Evolutionary conservation across 1,140 invertebrate genomes (phyloP).

Genomic region (Heliconius hermathena): DNA sequence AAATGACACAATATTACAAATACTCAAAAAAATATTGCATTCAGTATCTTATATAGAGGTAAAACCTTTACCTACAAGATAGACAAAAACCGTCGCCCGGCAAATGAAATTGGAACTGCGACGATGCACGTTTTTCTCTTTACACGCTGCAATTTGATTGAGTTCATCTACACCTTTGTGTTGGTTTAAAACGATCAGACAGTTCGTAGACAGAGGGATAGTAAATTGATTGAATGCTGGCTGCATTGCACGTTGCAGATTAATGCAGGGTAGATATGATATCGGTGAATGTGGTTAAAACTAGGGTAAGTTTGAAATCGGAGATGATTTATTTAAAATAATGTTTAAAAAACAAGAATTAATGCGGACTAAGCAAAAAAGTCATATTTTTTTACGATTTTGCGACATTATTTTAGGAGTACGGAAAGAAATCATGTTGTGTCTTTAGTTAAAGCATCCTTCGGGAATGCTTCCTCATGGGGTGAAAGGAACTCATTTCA

Average conservation of each 20-base stretch:
- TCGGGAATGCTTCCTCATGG: too few species aligned
- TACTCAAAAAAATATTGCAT: background rate
- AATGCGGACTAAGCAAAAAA: too few species aligned
- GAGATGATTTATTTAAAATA: too few species aligned
- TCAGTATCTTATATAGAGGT: background rate
- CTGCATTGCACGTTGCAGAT: background rate
- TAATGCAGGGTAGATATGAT: background rate
- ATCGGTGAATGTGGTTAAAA: background rate
- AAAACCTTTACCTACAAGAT: slow-evolving; percentile 5
- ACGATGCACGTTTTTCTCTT: slow-evolving; percentile 67
- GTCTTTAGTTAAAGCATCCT: too few species aligned
- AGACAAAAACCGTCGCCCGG: slow-evolving; percentile 47
- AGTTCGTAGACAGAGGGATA: slow-evolving; percentile 11
- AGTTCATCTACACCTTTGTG: slow-evolving; percentile 59
- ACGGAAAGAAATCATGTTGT: too few species aligned
- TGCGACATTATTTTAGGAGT: too few species aligned
- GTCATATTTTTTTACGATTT: too few species aligned
- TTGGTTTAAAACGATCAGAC: slow-evolving; percentile 35
- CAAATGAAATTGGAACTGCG: slow-evolving; percentile 74
- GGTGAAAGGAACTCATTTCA: too few species aligned
- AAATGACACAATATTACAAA: background rate
- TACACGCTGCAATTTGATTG: slow-evolving; percentile 65
- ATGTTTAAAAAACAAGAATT: too few species aligned
- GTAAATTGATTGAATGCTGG: slow-evolving; percentile 11
- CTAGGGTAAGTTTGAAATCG: too few species aligned